A percentile compares a stretch with the other conserved stretches of the same genome.
These are phyloP conservation scores for Chitala chitala DNA, from an alignment of 2,113 vertebrate genomes.

Conservation along the genomic window DNA sequence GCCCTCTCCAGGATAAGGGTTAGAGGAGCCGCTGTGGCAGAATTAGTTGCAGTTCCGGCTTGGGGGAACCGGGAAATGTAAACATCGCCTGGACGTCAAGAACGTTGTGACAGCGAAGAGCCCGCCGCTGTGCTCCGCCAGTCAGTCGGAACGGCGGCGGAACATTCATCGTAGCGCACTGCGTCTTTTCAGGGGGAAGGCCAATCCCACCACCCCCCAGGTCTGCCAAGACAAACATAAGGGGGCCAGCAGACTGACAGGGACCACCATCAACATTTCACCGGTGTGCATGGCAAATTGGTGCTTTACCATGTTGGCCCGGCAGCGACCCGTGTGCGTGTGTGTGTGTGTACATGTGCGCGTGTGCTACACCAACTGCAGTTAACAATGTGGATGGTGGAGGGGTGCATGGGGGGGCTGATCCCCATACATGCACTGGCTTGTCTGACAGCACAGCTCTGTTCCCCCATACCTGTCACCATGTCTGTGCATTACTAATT, in stretches of 20 bases:
- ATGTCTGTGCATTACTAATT: neutral
- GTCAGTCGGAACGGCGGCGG: slow-evolving; percentile 41
- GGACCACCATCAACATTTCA: slow-evolving; percentile 41
- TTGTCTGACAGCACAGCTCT: neutral
- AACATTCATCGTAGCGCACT: slow-evolving; percentile 26
- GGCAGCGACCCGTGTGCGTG: slow-evolving; percentile 23
- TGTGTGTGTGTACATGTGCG: slow-evolving; percentile 23
- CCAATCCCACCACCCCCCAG: neutral
- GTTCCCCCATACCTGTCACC: neutral
- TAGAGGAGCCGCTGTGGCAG: slow-evolving; percentile 40
- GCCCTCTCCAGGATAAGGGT: slow-evolving; percentile 32
- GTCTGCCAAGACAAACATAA: slow-evolving; percentile 39
- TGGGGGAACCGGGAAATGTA: slow-evolving; percentile 36
- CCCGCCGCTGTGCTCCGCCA: slow-evolving; percentile 40
- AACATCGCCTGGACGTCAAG: slow-evolving; percentile 37
- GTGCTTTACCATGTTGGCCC: neutral
- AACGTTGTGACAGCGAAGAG: slow-evolving; percentile 35
- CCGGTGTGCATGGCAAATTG: slow-evolving; percentile 31
- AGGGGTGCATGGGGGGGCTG: neutral
- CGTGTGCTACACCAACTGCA: slow-evolving; percentile 21
- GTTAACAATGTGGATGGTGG: neutral
- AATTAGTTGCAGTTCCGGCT: slow-evolving; percentile 41
- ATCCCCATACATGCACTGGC: neutral
- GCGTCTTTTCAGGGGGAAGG: slow-evolving; percentile 3
- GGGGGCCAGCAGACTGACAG: slow-evolving; percentile 37